Conservation (phyloP, 2,888 invertebrate species). For the Spodoptera exigua region DNA sequence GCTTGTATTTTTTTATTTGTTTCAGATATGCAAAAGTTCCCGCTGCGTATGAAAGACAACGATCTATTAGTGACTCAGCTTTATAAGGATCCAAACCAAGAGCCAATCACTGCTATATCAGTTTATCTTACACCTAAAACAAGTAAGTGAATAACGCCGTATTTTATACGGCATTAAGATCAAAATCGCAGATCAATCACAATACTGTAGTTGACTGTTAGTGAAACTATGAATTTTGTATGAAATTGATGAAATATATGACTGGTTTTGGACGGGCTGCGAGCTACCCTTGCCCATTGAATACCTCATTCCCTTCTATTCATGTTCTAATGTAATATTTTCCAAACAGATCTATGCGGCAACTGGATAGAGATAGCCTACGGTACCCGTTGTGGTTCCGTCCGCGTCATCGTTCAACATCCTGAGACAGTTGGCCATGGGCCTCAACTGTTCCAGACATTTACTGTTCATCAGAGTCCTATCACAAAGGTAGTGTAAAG, state of each 20-base stretch:
- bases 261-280: no score
- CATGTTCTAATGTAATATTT: neutral
- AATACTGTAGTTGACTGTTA: no score
- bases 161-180: neutral
- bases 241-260: no score
- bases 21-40: conserved; percentile 99
- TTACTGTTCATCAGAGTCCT: conserved; percentile 98
- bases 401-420: conserved; percentile 99
- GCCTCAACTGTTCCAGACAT: conserved; percentile 99
- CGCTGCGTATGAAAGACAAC: conserved; percentile 99
- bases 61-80: conserved; percentile 98
- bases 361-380: conserved; percentile 99
- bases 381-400: conserved; percentile 98
- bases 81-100: conserved; percentile 97
- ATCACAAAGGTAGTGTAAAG: conserved; percentile 94
- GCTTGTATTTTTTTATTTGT: conserved; percentile 51
- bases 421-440: conserved; percentile 99
- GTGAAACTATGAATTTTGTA: no score
- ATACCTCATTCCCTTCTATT: neutral
- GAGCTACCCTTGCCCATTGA: no score
- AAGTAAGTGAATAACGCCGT: conserved; percentile 91
- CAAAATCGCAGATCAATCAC: no score
- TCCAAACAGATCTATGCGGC: conserved; percentile 94
- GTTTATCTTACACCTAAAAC: conserved; percentile 99
- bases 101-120: conserved; percentile 99